A percentile compares a stretch with the other conserved stretches of the same genome.
Conservation (phyloP, 2,113 vertebrate genomes). For the Mus spicilegus region DNA sequence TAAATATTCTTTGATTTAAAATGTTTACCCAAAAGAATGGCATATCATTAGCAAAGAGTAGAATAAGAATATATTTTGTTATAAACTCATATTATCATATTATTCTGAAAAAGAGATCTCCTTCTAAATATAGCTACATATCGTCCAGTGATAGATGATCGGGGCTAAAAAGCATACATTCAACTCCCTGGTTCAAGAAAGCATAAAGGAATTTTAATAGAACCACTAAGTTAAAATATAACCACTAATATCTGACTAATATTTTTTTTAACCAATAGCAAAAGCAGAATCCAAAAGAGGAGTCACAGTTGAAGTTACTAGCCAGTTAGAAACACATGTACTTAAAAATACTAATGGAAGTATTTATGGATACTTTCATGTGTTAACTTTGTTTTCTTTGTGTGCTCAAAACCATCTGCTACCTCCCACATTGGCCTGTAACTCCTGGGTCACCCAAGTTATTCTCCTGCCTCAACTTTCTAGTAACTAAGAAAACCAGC, state of each 20-base stretch:
- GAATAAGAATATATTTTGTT: not conserved
- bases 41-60: not conserved
- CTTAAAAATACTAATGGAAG: not conserved
- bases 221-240: not conserved
- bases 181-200: not conserved
- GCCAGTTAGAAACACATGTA: not conserved
- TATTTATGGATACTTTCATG: not conserved
- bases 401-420: not conserved
- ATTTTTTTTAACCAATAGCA: not conserved
- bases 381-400: not conserved
- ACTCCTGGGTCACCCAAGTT: not conserved
- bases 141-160: not conserved
- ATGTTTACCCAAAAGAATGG: not conserved
- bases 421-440: not conserved
- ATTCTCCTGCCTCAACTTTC: not conserved
- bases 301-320: not conserved
- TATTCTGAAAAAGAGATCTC: not conserved
- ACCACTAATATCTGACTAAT: not conserved
- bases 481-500: not conserved
- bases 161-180: not conserved
- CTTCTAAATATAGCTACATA: not conserved
- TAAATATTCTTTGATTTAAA: not conserved
- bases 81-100: slow-evolving; percentile 17
- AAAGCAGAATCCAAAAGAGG: slow-evolving; percentile 11
- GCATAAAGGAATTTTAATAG: not conserved